These are phyloP conservation scores for Serilophus lunatus DNA, from an alignment of 2,113 vertebrate genomes.

Conservation along the genomic window DNA sequence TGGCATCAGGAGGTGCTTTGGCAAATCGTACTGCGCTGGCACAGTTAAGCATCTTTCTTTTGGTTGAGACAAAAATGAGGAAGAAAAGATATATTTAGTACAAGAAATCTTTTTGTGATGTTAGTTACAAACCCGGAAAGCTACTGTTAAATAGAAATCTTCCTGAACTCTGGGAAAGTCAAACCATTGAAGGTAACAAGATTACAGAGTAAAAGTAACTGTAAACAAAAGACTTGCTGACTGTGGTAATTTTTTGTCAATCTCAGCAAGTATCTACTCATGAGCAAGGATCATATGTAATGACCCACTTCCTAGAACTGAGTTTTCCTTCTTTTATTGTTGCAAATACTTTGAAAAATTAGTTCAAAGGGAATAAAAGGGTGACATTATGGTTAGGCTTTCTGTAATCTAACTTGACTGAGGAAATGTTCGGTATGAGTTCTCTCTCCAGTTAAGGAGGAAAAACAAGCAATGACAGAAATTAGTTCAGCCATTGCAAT, in stretches of 20 bases:
- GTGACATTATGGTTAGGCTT: neutral
- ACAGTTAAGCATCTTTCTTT: neutral
- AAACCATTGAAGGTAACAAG: neutral
- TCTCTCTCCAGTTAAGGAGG: neutral
- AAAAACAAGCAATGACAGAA: neutral
- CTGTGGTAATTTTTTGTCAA: neutral
- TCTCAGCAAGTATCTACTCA: neutral
- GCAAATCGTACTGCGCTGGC: neutral
- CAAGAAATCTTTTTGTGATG: neutral
- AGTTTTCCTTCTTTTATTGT: neutral
- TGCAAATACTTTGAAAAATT: neutral
- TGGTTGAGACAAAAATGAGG: neutral
- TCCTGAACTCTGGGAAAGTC: neutral
- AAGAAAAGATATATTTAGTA: neutral
- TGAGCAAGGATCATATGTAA: neutral
- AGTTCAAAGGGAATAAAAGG: neutral
- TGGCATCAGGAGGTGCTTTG: neutral
- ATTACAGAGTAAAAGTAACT: neutral
- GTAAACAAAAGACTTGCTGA: conserved; percentile 4
- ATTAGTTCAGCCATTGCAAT: neutral
- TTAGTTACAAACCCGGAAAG: neutral
- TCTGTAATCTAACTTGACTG: neutral
- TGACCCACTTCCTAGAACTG: neutral
- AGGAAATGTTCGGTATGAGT: neutral
- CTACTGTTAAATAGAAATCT: neutral